Evolutionary conservation across 2,797 vertebrate species (phyloP), one percentile per base, ranked within the genome.

Genomic region (Ctenopoma multispine): DNA sequence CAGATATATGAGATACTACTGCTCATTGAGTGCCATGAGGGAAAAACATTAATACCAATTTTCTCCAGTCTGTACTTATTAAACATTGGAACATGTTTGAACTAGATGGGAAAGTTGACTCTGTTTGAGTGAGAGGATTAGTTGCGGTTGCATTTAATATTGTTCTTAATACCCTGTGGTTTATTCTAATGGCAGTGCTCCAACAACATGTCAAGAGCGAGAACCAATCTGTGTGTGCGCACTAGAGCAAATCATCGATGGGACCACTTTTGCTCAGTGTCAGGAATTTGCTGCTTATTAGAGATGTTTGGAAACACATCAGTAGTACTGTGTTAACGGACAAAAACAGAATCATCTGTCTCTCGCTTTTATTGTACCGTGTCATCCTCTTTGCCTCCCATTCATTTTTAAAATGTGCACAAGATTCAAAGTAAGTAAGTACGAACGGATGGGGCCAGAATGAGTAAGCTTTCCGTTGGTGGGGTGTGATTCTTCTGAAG

Each of bases 381-480:
- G 23, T 69, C 48, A 9, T 56, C 36, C n/a, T 44, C 68, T 66
- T 71, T 69, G 17, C 69, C 60, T 67, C 49, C 60, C 15, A 31
- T 55, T 81, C 27, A 20, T 41, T 58, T 73, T 78, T 20, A 62
- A 72, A 79, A 83, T 90, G 86, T 76, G 77, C 76, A 58, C 38
- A 11, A 72, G 69, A 81, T 79, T 75, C 76, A 85, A 92, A 92
- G 88, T 77, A 91, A 89, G 85, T 88, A n/a, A n/a, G n/a, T 80
- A 55, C 63, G 68, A 84, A 83, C 59, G 53, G 79, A 87, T 77
- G 80, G 56, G 86, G 86, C 73, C 60, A 24, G 73, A 75, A 82
- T 93, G 93, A 95, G 80, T 92, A 91, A 93, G 78, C 50, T 67
- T 75, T 90, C 77, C 71, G 50, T 85, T 80, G 80, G 83, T 43